Conservation (phyloP, 2,888 invertebrate species). For the Periphyllus acericola region DNA sequence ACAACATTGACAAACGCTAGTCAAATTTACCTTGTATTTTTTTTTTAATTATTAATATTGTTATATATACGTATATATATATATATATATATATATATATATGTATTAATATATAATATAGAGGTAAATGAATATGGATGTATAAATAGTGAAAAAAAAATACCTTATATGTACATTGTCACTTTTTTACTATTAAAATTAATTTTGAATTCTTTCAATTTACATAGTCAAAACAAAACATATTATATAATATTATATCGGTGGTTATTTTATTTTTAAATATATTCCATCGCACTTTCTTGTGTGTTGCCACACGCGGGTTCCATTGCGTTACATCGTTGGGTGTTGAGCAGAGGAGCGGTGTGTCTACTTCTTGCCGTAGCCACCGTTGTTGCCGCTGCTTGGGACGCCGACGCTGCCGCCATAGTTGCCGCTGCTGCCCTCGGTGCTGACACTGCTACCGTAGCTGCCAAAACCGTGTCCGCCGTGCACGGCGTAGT, state of each 20-base stretch:
- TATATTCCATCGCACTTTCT: not conserved
- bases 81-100: too few species aligned
- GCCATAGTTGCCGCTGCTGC: not conserved
- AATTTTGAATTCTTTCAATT: conserved; percentile 59
- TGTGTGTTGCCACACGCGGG: too few species aligned
- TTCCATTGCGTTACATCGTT: too few species aligned
- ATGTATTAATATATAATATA: not conserved
- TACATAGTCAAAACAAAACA: conserved; percentile 1
- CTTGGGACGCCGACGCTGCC: not conserved
- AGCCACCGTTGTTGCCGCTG: not conserved
- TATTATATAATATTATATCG: not conserved
- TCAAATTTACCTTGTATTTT: conserved; percentile 42
- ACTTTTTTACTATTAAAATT: conserved; percentile 60
- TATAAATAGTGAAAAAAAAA: conserved; percentile 36
- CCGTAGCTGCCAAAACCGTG: conserved; percentile 36
- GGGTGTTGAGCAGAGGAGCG: too few species aligned
- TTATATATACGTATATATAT: too few species aligned
- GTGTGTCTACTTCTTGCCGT: not conserved
- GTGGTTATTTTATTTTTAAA: not conserved
- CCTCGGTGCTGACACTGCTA: not conserved
- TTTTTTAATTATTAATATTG: not conserved
- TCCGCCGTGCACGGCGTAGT: conserved; percentile 34
- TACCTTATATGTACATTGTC: conserved; percentile 55
- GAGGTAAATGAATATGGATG: conserved; percentile 22
- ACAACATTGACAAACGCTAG: conserved; percentile 36